Conservation (phyloP, 2,797 vertebrate species). For the Siniperca obscura region DNA sequence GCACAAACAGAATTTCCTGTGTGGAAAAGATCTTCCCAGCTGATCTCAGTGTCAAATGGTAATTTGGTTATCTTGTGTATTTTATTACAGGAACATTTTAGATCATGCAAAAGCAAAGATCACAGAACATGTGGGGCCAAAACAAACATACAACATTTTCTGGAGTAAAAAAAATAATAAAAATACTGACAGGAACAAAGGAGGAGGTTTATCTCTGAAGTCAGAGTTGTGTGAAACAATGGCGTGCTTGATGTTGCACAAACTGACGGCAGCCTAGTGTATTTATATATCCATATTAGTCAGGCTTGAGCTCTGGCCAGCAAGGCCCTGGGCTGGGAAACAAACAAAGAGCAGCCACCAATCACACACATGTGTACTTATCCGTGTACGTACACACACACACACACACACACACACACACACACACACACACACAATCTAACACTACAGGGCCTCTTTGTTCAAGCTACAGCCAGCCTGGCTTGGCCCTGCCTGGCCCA, state of each 20-base stretch:
- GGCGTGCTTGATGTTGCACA: constrained; percentile 75
- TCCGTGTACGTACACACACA: constrained; percentile 8
- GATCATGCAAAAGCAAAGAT: constrained; percentile 30
- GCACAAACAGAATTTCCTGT: not conserved
- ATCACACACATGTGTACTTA: constrained; percentile 64
- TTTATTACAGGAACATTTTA: constrained; percentile 30
- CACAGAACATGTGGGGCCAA: constrained; percentile 29
- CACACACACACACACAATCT: constrained; percentile 47
- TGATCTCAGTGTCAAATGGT: constrained; percentile 1
- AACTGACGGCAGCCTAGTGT: constrained; percentile 78
- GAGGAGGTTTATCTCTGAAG: constrained; percentile 74
- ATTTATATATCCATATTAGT: constrained; percentile 85
- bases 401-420: constrained; percentile 29
- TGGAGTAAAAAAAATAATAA: constrained; percentile 45
- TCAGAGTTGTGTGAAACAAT: constrained; percentile 80
- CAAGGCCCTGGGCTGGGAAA: constrained; percentile 77
- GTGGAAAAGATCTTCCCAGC: constrained; percentile 4
- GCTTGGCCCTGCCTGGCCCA: constrained; percentile 65
- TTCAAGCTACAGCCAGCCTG: constrained; percentile 64
- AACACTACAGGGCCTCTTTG: constrained; percentile 80
- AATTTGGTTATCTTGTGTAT: constrained; percentile 16
- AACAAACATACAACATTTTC: constrained; percentile 56
- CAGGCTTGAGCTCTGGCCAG: constrained; percentile 78
- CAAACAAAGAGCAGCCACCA: constrained; percentile 79
- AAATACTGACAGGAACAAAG: constrained; percentile 67